Conservation (phyloP, 64 coral and sea anemone genomes). For the Montipora capricornis region DNA sequence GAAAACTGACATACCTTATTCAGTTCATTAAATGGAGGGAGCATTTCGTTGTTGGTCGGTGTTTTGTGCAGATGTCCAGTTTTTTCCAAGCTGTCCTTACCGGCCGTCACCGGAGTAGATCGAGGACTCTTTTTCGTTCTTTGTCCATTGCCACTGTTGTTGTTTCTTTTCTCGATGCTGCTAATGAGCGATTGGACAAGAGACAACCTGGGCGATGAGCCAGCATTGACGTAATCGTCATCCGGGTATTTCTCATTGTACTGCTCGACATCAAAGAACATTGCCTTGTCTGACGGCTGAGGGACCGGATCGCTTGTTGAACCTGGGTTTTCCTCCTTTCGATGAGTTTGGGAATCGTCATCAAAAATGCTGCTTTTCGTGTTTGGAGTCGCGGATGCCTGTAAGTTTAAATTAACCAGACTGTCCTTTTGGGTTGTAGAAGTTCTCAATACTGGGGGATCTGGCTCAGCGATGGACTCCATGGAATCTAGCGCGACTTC, state of each 20-base stretch:
- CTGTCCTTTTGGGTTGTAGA: constrained; percentile 5
- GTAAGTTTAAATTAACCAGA: constrained; percentile 15
- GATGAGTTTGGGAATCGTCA: background rate
- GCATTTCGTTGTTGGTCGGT: background rate
- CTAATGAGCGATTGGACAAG: constrained; percentile 68
- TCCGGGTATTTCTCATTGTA: constrained; percentile 20
- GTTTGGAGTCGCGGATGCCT: constrained; percentile 13
- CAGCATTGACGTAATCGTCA: background rate
- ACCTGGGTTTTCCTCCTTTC: background rate
- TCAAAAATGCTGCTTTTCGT: constrained; percentile 50
- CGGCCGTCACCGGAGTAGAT: background rate
- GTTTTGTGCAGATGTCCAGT: background rate
- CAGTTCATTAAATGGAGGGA: background rate
- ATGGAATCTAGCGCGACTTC: background rate
- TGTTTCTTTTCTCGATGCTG: constrained; percentile 58
- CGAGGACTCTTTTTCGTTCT: background rate
- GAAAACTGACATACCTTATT: background rate
- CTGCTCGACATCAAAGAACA: constrained; percentile 70
- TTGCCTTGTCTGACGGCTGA: constrained; percentile 45
- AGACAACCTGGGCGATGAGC: constrained; percentile 38
- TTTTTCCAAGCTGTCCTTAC: background rate
- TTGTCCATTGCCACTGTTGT: background rate
- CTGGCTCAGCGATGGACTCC: background rate
- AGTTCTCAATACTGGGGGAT: background rate
- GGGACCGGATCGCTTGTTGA: background rate